A percentile compares a stretch with the other conserved stretches of the same genome.
phyloP scores from a whole-genome alignment of 2,797 vertebrate species.

The Propithecus perrieri region DNA sequence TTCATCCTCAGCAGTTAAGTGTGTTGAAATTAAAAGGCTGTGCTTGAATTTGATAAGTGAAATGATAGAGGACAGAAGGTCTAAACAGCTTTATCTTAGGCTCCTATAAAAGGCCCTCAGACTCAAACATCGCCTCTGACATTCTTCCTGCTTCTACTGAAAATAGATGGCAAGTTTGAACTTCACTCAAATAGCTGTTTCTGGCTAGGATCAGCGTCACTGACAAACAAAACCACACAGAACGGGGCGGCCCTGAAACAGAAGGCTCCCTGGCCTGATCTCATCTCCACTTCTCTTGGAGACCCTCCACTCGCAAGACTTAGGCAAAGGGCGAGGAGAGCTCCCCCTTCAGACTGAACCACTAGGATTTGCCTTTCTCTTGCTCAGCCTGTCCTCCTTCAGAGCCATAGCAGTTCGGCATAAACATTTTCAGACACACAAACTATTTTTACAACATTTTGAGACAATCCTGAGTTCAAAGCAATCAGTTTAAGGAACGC shows the following conservation, averaged over 20 bases:
- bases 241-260: neutral
- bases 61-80: conserved; percentile 48
- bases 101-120: conserved; percentile 41
- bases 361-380: neutral
- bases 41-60: conserved; percentile 65
- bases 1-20: conserved; percentile 71
- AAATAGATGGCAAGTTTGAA: conserved; percentile 78
- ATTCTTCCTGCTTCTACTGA: conserved; percentile 64
- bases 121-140: conserved; percentile 58
- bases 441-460: neutral
- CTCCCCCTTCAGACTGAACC: neutral
- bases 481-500: neutral
- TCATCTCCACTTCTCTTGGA: neutral
- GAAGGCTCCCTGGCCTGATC: neutral
- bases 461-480: neutral
- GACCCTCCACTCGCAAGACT: neutral
- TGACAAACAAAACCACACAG: conserved; percentile 69
- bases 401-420: neutral
- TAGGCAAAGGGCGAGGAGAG: neutral
- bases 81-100: conserved; percentile 47
- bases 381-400: no score
- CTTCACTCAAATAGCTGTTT: conserved; percentile 78
- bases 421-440: neutral
- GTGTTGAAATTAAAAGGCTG: conserved; percentile 67
- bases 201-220: conserved; percentile 70